A percentile compares a stretch with the other conserved stretches of the same genome.
Conservation (phyloP, 2,888 invertebrate species). For the Scaptodrosophila latifasciaeformis region DNA sequence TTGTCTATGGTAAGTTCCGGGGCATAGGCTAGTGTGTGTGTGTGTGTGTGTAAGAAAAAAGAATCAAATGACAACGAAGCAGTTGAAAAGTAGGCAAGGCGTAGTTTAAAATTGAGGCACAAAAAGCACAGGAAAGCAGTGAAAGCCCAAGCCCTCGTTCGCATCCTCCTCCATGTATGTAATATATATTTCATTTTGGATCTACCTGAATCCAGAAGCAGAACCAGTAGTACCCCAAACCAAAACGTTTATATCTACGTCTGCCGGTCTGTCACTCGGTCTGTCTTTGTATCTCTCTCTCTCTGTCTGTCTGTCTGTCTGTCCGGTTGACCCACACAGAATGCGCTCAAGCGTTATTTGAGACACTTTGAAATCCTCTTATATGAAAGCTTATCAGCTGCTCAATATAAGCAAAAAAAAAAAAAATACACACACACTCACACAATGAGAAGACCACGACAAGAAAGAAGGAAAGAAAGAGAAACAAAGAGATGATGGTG, state of each 20-base stretch:
- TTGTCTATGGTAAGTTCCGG: no score
- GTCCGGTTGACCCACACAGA: constrained; percentile 21
- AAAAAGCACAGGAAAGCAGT: not conserved
- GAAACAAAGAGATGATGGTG: not conserved
- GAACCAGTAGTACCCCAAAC: constrained; percentile 8
- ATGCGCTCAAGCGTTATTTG: constrained; percentile 51
- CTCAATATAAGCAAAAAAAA: constrained; percentile 36
- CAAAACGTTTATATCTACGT: not conserved
- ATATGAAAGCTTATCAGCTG: constrained; percentile 50
- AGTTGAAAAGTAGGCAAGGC: not conserved
- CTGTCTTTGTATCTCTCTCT: constrained; percentile 21
- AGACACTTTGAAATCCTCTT: constrained; percentile 52
- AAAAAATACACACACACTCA: constrained; percentile 15
- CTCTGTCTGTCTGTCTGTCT: not conserved
- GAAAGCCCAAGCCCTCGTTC: not conserved
- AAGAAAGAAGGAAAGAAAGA: constrained; percentile 18
- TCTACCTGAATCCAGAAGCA: constrained; percentile 6
- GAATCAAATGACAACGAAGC: constrained; percentile 25
- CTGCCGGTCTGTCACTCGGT: not conserved
- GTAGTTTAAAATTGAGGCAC: no score
- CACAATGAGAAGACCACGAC: not conserved
- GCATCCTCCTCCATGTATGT: no score
- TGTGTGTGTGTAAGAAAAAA: no score
- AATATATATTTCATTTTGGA: no score
- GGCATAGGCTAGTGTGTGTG: constrained; percentile 25